A percentile compares a stretch with the other conserved stretches of the same genome.
These are phyloP conservation scores for Cotesia congregata DNA, from an alignment of 2,888 invertebrate species.

Conservation along the genomic window DNA sequence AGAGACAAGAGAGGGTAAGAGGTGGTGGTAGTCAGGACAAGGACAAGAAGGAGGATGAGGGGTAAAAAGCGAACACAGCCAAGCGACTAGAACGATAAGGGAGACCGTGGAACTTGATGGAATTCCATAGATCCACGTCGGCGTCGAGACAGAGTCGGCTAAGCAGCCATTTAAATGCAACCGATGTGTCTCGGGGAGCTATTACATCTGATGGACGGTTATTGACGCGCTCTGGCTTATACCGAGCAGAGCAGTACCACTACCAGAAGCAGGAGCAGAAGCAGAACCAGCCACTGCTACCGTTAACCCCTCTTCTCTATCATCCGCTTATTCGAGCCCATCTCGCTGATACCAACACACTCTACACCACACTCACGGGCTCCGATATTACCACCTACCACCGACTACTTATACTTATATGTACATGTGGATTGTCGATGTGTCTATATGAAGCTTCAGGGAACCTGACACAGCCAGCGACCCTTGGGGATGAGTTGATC, in stretches of 20 bases:
- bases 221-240: constrained; percentile 70
- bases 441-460: constrained; percentile 1
- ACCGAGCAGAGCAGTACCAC: constrained; percentile 62
- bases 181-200: constrained; percentile 71
- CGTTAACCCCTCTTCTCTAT: constrained; percentile 31
- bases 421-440: constrained; percentile 20
- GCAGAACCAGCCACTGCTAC: constrained; percentile 32
- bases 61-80: constrained; percentile 46
- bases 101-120: constrained; percentile 69
- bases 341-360: background rate
- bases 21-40: background rate
- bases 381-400: constrained; percentile 11
- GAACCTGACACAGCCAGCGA: constrained; percentile 39
- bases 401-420: constrained; percentile 40
- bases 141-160: constrained; percentile 70
- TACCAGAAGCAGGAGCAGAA: constrained; percentile 44
- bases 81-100: constrained; percentile 64
- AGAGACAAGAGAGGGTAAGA: constrained; percentile 10
- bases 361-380: background rate
- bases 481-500: constrained; percentile 50
- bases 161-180: constrained; percentile 71
- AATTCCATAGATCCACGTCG: constrained; percentile 71
- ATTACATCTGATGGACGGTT: constrained; percentile 71
- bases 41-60: constrained; percentile 36
- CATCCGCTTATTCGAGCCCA: constrained; percentile 39